phyloP scores from a whole-genome alignment of 2,113 vertebrate genomes.

The Propithecus coquereli region DNA sequence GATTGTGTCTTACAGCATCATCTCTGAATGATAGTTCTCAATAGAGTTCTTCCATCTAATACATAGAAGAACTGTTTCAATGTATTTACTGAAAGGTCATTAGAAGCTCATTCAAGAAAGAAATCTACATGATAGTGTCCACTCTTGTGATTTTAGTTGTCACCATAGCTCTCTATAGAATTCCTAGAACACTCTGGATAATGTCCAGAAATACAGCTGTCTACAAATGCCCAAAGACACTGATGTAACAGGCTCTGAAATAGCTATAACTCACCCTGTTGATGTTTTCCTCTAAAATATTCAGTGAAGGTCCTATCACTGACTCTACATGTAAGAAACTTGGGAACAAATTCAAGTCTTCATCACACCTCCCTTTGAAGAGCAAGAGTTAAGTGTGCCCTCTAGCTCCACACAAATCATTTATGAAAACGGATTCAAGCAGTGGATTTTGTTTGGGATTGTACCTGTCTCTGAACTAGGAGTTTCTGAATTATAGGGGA shows the following conservation, averaged over 20 bases:
- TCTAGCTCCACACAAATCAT: background rate
- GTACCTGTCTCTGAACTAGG: background rate
- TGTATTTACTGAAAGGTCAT: background rate
- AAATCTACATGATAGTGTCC: background rate
- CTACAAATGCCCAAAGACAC: background rate
- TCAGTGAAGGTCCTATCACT: background rate
- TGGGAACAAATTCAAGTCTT: background rate
- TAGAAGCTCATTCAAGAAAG: background rate
- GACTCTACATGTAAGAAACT: background rate
- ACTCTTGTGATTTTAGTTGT: background rate
- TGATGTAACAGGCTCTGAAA: background rate
- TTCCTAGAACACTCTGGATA: background rate
- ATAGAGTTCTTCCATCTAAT: background rate
- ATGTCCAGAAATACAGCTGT: background rate
- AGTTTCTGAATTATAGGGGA: background rate
- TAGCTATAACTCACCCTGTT: background rate
- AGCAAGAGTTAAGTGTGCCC: background rate
- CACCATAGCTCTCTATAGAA: background rate
- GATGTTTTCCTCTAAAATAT: background rate
- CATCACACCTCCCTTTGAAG: background rate
- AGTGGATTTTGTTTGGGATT: background rate
- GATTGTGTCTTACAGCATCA: background rate
- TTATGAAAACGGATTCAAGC: background rate
- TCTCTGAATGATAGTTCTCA: background rate
- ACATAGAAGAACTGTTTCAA: background rate